Base-by-base conservation (phyloP, 2,797 vertebrate species). In the Mus minutoides region DNA sequence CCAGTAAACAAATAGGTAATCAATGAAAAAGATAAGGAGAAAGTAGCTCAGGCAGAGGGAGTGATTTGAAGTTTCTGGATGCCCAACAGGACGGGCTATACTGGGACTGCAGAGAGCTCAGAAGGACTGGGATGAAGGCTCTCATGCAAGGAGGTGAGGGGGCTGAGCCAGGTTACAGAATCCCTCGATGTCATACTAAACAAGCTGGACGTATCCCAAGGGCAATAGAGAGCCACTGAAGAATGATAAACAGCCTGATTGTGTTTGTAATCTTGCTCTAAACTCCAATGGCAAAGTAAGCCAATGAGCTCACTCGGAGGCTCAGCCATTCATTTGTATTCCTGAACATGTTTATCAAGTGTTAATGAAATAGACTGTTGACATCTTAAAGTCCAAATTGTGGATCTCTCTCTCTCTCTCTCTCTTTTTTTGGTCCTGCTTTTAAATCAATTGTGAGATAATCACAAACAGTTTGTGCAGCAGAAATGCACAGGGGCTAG, bases 331-430 rank as follows among this genome's bases (percentile, higher is more conserved):
- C 88, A 71, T 95, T 75, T 62, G n/a, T 79, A 77, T 92, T 93
- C 54, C 1, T 62, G 71, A 4, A 16, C 85, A 16, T 69, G 69
- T 85, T 49, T 78, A 71, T 83, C 54, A 58, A 92, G 80, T 43
- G 85, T 79, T 96, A 76, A 91, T 85, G 46, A 90, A 96, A 93
- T 0, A 76, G 40, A 22, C 43, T 82, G 84, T 64, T 77, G 82
- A 75, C 49, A 67, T 73, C 58, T 91, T 88, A 89, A 73, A 31
- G 85, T 10, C 31, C 64, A 86, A 78, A 80, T 82, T 60, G 49
- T 40, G 43, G 76, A 64, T n/a, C 58, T 92, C 29, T 79, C 46
- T 49, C 8, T 52, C n/a, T n/a, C n/a, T n/a, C n/a, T 52, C 11
- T 52, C 12, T 52, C 14, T 54, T 54, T 78, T 64, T 83, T 64